Evolutionary conservation across 2,797 vertebrate genomes (phyloP).

Genomic region (Notoglanidium macrostoma): DNA sequence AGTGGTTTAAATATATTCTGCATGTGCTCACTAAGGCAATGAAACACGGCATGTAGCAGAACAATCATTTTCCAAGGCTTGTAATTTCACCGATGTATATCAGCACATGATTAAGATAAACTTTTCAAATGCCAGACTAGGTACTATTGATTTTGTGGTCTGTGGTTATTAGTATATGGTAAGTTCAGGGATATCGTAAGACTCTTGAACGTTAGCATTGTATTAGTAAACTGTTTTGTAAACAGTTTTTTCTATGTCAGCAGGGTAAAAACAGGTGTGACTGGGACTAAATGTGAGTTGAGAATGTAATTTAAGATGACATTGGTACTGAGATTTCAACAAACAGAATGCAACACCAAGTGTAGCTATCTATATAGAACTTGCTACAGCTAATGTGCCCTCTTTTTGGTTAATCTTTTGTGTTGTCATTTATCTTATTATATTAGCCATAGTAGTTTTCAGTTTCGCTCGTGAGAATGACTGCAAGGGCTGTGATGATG

Average conservation of each 20-base stretch:
- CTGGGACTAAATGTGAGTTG: neutral
- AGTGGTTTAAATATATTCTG: slow-evolving; percentile 4
- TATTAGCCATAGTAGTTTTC: neutral
- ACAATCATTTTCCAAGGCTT: neutral
- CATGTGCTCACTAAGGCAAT: slow-evolving; percentile 1
- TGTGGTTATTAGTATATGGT: neutral
- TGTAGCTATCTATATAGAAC: neutral
- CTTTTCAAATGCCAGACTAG: neutral
- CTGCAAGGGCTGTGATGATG: neutral
- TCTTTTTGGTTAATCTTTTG: neutral
- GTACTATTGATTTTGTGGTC: neutral
- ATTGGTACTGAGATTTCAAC: neutral
- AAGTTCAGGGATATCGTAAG: no score
- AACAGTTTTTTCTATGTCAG: neutral
- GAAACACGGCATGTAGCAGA: neutral
- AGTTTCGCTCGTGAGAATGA: neutral
- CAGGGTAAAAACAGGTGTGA: neutral
- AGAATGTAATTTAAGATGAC: neutral
- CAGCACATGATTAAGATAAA: neutral
- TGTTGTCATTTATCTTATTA: neutral
- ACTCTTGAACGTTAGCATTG: neutral
- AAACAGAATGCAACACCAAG: neutral
- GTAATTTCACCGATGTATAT: slow-evolving; percentile 5
- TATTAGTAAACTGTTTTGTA: neutral
- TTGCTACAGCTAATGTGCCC: neutral